A percentile compares a stretch with the other conserved stretches of the same genome.
These are phyloP conservation scores for Typhlichthys subterraneus DNA, from an alignment of 2,797 vertebrate species.

Conservation along the genomic window DNA sequence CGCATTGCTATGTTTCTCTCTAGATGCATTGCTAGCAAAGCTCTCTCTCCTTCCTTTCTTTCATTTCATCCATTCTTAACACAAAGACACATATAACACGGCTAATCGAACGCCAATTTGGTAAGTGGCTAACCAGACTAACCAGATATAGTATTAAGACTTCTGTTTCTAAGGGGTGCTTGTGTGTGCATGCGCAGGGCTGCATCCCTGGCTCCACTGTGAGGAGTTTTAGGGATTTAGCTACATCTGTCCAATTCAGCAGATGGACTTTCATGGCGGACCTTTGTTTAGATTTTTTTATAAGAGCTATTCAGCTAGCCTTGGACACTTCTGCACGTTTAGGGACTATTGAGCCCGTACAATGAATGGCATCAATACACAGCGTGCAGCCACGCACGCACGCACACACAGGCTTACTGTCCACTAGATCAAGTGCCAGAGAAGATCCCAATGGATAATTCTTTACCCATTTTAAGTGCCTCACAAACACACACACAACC, in stretches of 20 bases:
- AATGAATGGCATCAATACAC: conserved; percentile 28
- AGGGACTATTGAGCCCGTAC: conserved; percentile 50
- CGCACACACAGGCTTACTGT: conserved; percentile 18
- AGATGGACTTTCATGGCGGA: conserved; percentile 31
- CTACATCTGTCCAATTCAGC: conserved; percentile 10
- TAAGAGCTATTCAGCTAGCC: background rate
- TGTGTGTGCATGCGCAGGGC: too few species aligned
- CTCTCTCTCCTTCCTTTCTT: background rate
- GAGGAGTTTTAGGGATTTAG: background rate
- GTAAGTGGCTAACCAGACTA: too few species aligned
- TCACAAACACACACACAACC: background rate
- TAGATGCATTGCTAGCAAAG: background rate
- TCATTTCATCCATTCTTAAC: background rate
- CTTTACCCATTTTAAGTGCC: conserved; percentile 41
- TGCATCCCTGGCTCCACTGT: too few species aligned
- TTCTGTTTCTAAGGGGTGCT: too few species aligned
- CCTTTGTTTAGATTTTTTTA: background rate
- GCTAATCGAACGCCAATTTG: too few species aligned
- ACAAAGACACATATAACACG: too few species aligned
- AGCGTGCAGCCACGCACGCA: conserved; percentile 28
- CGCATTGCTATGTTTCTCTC: background rate
- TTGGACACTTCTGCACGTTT: conserved; percentile 41
- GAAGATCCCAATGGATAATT: conserved; percentile 50
- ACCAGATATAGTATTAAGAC: too few species aligned
- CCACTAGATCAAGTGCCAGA: conserved; percentile 38